Evolutionary conservation across 2,797 vertebrate species (phyloP), one percentile per base, ranked within the genome.

Genomic region (Gymnothorax reevesii): DNA sequence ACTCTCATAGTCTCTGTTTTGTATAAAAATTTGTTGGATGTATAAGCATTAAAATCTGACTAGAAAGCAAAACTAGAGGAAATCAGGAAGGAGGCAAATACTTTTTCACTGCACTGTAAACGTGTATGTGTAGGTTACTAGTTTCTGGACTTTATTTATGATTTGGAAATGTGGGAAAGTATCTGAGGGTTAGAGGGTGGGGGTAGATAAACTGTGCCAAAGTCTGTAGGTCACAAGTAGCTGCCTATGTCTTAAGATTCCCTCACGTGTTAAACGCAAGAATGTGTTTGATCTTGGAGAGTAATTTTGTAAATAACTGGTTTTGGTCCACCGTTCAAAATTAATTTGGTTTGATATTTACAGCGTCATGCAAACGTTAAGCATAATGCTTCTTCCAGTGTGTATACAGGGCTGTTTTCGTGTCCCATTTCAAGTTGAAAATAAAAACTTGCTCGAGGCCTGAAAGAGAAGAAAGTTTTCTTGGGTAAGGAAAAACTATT

Each of bases 141-240:
- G 17, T 80, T 80, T 17, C 52, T 80, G 77, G 77, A 80, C 52
- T 80, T 54, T 77, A 25, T 15, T 52, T 52, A 77, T 77, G 13
- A 20, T 77, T 49, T 80, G 77, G 77, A 80, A 80, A 20, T 80
- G 77, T 80, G 77, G 77, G 49, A n/a, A 55, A 80, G 17, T 52
- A 7, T 52, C n/a, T 4, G n/a, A n/a, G 64, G 71, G 8, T 75
- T 15, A 0, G 4, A n/a, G 42, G 33, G 73, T 7, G 49, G 77
- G 20, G 17, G 17, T 2, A 55, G 4, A n/a, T n/a, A 22, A 17
- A 49, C 73, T 77, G 42, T 77, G 73, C 42, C 5, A 52, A 77
- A 77, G 69, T 73, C n/a, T 49, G 33, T 7, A 49, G 33, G 73
- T 77, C 42, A 77, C 12, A 5, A 8, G 42, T 42, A 77, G 73